phyloP scores from a whole-genome alignment of 2,113 vertebrate genomes.

The Ancistrus triradiatus region DNA sequence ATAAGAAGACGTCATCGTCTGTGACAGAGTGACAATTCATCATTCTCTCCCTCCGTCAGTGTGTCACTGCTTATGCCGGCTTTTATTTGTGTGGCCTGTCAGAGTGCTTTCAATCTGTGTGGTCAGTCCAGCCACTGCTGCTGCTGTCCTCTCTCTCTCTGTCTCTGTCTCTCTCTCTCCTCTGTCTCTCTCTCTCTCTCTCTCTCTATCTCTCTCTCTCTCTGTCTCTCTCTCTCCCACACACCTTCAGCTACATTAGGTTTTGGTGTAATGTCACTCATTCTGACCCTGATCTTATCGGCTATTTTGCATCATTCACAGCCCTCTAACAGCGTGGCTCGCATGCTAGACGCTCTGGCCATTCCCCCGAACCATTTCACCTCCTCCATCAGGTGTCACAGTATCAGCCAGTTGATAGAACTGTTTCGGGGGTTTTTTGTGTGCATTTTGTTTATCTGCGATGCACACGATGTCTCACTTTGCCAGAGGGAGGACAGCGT shows the following conservation, averaged over 20 bases:
- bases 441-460: conserved; percentile 61
- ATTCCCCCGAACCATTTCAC: conserved; percentile 70
- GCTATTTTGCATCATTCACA: conserved; percentile 75
- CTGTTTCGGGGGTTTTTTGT: conserved; percentile 34
- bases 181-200: no score
- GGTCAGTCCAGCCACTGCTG: conserved; percentile 76
- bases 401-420: conserved; percentile 64
- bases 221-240: conserved; percentile 59
- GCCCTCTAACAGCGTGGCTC: conserved; percentile 51
- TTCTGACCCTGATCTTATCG: conserved; percentile 67
- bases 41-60: conserved; percentile 75
- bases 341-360: conserved; percentile 62
- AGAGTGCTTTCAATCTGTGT: conserved; percentile 83
- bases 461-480: conserved; percentile 73
- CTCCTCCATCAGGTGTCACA: conserved; percentile 71
- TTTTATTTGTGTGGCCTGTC: conserved; percentile 90
- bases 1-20: conserved; percentile 77
- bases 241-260: conserved; percentile 76
- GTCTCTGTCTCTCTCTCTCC: conserved; percentile 55
- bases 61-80: conserved; percentile 85
- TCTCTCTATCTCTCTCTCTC: no score
- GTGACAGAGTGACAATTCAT: conserved; percentile 87
- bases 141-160: conserved; percentile 64
- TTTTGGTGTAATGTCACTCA: conserved; percentile 77
- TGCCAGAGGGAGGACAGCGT: conserved; percentile 26